Evolutionary conservation across 2,888 invertebrate genomes (phyloP), one percentile per base, ranked within the genome.

Genomic region (Orgyia antiqua): DNA sequence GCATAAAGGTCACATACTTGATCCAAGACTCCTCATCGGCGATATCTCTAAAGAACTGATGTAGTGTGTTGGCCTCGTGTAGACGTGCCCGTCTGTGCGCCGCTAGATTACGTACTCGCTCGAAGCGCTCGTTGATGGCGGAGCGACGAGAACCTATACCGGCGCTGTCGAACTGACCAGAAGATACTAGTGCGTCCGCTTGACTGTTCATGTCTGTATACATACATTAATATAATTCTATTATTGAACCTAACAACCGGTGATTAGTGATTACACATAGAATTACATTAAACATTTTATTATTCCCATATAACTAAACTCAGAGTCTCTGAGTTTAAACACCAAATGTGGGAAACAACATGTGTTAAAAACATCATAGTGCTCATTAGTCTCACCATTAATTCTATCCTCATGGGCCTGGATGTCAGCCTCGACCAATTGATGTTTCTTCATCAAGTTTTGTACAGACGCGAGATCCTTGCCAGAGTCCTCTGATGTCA

Each of bases 21-120:
- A 99, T 99, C 99, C 99, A 99, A 4, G 97, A 97, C 82, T 99
- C 99, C 84, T 99, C 99, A 68, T 99, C 99, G 43, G 99, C 99
- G 70, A 99, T 98, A 71, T 99, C 99, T 31, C 99, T 88, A 91
- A 99, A 97, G 93, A 99, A 99, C 86, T 99, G 99, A 78, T 99
- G 99, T 68, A 99, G 89, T 4, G 98, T 98, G 70, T 98, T 95
- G 23, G 99, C 98, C 80, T 99, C 99, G 75, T 96, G 95, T 36
- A 99, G 89, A 17, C 97, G 89, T 5, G 95, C 94, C 63, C 97
- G 95, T 26, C 99, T 90, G 66, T 97, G 95, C 24, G 95, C 94
- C 29, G 98, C 97, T 52, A 98, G 88, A 69, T 94, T 95, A 73
- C 94, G 92, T 57, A 98, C 96, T 54, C 97, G 91, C 79, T 96